Conservation (phyloP, 2,888 invertebrate genomes). For the Melieria crassipennis region DNA sequence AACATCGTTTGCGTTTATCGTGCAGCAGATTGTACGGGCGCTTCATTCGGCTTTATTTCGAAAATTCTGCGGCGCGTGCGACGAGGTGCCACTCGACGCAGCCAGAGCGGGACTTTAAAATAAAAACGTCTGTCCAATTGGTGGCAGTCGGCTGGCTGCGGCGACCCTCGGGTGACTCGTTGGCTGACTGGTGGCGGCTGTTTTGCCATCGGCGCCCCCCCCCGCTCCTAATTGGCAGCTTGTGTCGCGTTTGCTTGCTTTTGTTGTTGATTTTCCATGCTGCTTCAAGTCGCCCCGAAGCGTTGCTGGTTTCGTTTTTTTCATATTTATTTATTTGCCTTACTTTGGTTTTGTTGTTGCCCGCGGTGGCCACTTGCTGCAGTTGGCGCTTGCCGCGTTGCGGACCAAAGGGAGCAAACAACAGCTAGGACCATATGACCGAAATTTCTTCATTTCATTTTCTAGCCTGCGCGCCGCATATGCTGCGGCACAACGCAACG, state of each 20-base stretch:
- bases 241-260: background rate
- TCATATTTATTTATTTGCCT: background rate
- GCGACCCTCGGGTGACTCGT: background rate
- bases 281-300: background rate
- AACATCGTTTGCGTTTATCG: slow-evolving; percentile 37
- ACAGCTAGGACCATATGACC: background rate
- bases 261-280: background rate
- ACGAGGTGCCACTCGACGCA: background rate
- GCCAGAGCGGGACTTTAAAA: no score
- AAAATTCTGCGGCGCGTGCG: background rate
- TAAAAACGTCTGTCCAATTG: no score
- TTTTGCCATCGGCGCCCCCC: no score
- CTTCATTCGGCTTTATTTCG: slow-evolving; percentile 16
- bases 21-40: slow-evolving; percentile 22
- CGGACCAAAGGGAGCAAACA: background rate
- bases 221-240: no score
- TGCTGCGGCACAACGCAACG: no score
- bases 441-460: background rate
- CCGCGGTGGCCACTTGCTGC: slow-evolving; percentile 2
- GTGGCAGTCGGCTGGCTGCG: no score
- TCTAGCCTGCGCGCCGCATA: background rate
- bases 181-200: no score
- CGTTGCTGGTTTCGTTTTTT: slow-evolving; percentile 5
- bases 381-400: background rate
- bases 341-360: background rate